Conservation (phyloP, 2,888 invertebrate genomes). For the Nomada ruficornis region DNA sequence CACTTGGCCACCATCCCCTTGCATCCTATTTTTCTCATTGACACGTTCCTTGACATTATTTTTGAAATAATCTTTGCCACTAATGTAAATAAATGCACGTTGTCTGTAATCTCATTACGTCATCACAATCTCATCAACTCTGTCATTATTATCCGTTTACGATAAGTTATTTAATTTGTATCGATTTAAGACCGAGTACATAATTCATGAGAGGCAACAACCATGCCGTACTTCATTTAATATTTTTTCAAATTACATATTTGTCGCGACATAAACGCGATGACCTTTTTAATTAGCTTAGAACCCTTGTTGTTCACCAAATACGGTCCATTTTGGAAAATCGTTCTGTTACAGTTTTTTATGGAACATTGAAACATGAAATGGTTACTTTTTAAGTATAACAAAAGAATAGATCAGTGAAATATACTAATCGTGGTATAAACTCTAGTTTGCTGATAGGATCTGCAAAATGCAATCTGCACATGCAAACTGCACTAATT, state of each 20-base stretch:
- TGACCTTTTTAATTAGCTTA: too few species aligned
- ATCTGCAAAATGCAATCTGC: not conserved
- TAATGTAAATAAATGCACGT: conserved; percentile 41
- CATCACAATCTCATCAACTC: not conserved
- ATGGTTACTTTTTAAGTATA: not conserved
- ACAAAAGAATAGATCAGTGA: not conserved
- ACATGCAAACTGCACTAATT: not conserved
- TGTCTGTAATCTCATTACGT: conserved; percentile 24
- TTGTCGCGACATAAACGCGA: too few species aligned
- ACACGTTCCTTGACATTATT: conserved; percentile 27
- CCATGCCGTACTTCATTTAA: not conserved
- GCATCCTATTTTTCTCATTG: not conserved
- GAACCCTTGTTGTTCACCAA: too few species aligned
- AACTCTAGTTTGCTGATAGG: not conserved
- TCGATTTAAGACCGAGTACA: not conserved
- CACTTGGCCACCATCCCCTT: not conserved
- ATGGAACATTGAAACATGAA: not conserved
- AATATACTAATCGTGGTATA: not conserved
- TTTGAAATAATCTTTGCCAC: conserved; percentile 17
- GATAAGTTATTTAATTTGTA: not conserved
- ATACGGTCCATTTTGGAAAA: too few species aligned
- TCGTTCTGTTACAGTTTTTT: not conserved
- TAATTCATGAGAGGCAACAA: not conserved
- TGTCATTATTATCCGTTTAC: conserved; percentile 16
- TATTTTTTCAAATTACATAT: too few species aligned